Evolutionary conservation across 2,888 invertebrate species (phyloP).

Genomic region (Lottia gigantea): DNA sequence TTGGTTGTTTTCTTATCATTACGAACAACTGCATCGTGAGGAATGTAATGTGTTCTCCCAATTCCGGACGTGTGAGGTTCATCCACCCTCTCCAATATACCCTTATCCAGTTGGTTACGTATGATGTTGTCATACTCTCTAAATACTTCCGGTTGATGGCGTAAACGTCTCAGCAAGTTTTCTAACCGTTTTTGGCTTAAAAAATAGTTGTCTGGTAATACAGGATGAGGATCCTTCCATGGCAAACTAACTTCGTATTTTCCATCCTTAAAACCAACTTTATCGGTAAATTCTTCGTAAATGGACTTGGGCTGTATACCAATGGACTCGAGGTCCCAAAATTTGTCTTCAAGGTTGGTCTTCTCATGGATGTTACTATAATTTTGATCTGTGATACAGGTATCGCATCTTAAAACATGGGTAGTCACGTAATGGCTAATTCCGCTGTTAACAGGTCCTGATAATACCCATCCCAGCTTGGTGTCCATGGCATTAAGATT

Average conservation of each 20-base stretch:
- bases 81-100: background rate
- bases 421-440: background rate
- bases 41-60: background rate
- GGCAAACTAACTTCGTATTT: background rate
- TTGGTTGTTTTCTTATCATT: background rate
- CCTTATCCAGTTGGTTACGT: background rate
- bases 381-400: background rate
- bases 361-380: too few relatives aligned
- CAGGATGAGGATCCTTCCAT: background rate
- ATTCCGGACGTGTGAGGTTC: background rate
- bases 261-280: background rate
- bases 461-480: background rate
- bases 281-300: background rate
- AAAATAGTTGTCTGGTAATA: background rate
- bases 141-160: background rate
- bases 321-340: background rate
- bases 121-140: conserved; percentile 5
- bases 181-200: background rate
- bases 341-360: background rate
- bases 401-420: conserved; percentile 2
- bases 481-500: background rate
- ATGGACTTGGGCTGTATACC: background rate
- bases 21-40: background rate
- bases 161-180: background rate
- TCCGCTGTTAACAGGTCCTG: background rate